Percentiles rank a stretch among this genome's conserved stretches.
These are phyloP conservation scores for Nomada ruficornis DNA, from an alignment of 2,888 invertebrate species.

Conservation along the genomic window DNA sequence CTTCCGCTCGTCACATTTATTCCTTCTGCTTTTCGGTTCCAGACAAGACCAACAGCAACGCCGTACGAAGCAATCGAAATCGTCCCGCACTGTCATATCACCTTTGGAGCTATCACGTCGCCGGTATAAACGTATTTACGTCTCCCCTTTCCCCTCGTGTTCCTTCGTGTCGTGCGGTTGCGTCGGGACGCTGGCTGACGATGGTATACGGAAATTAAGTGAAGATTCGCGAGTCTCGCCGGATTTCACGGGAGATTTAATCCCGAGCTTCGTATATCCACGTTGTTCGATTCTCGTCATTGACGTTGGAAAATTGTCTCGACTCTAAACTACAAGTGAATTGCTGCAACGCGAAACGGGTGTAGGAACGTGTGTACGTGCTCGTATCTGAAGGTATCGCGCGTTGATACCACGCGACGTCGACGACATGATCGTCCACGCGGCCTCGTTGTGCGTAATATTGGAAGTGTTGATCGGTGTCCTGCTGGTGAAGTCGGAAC, in stretches of 20 bases:
- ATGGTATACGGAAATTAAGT: constrained; percentile 39
- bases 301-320: constrained; percentile 11
- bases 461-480: constrained; percentile 73
- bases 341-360: neutral
- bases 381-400: too few species aligned
- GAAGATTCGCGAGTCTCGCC: constrained; percentile 30
- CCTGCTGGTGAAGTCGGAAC: constrained; percentile 70
- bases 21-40: constrained; percentile 41
- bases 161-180: constrained; percentile 11
- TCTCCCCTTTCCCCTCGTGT: neutral
- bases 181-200: constrained; percentile 25
- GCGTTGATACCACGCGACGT: constrained; percentile 12
- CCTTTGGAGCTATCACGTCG: constrained; percentile 1
- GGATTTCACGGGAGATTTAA: constrained; percentile 17
- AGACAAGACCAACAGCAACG: constrained; percentile 47
- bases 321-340: neutral
- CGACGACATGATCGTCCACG: constrained; percentile 75
- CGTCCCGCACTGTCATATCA: constrained; percentile 19
- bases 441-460: constrained; percentile 71
- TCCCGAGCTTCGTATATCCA: constrained; percentile 8
- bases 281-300: neutral
- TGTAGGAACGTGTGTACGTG: neutral
- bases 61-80: constrained; percentile 17
- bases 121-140: neutral
- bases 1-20: constrained; percentile 23